Evolutionary conservation across 2,888 invertebrate species (phyloP).

Genomic region (Phalera bucephala): DNA sequence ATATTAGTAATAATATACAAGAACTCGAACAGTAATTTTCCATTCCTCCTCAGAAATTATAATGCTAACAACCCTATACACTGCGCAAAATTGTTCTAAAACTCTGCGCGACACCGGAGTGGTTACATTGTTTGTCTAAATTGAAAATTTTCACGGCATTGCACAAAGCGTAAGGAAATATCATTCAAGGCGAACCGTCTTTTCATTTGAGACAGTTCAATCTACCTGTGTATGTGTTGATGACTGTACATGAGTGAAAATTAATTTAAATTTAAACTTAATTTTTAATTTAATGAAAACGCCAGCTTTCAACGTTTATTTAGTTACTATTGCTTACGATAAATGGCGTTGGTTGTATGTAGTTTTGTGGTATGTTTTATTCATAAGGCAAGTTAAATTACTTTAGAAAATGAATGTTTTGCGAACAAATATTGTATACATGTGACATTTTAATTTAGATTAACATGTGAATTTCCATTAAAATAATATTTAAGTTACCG

Average conservation of each 20-base stretch:
- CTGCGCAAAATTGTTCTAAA: slow-evolving; percentile 28
- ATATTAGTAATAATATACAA: no score
- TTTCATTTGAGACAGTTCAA: slow-evolving; percentile 31
- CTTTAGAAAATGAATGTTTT: no score
- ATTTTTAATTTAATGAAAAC: no score
- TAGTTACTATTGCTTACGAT: slow-evolving; percentile 3
- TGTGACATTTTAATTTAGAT: no score
- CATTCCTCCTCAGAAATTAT: no score
- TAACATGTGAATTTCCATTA: no score
- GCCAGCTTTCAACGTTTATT: background rate
- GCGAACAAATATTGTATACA: no score
- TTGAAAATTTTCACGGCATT: slow-evolving; percentile 47
- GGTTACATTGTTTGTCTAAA: slow-evolving; percentile 47
- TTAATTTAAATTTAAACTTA: slow-evolving; percentile 25
- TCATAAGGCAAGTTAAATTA: no score
- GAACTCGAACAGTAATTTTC: no score
- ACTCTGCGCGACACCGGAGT: slow-evolving; percentile 14
- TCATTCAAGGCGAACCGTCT: slow-evolving; percentile 37
- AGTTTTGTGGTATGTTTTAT: no score
- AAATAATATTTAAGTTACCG: no score
- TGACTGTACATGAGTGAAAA: slow-evolving; percentile 20
- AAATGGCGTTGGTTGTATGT: slow-evolving; percentile 20
- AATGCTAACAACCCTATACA: background rate
- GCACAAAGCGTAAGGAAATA: slow-evolving; percentile 41
- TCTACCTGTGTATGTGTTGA: slow-evolving; percentile 13